These are phyloP conservation scores for Smutsia gigantea DNA, from an alignment of 2,797 vertebrate species.

Conservation along the genomic window DNA sequence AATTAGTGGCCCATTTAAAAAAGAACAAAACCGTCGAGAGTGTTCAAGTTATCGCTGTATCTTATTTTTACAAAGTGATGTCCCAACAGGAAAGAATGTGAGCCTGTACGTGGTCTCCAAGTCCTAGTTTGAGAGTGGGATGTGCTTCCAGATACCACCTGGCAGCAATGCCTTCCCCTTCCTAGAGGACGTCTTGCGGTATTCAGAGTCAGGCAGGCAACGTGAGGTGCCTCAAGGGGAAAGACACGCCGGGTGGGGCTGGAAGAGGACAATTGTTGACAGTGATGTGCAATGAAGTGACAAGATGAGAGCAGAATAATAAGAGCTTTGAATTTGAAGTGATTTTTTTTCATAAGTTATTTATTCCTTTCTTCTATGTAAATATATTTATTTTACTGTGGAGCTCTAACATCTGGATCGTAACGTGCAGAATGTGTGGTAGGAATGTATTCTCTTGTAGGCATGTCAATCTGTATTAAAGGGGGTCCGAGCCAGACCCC, in stretches of 20 bases:
- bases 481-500: slow-evolving; percentile 89
- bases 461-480: slow-evolving; percentile 93
- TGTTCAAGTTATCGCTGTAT: slow-evolving; percentile 31
- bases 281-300: slow-evolving; percentile 89
- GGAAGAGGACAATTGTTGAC: slow-evolving; percentile 72
- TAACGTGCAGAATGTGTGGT: slow-evolving; percentile 99
- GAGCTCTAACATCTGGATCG: slow-evolving; percentile 96
- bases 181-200: not conserved
- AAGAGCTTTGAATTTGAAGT: slow-evolving; percentile 94
- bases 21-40: slow-evolving; percentile 50
- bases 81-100: not conserved
- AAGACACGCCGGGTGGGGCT: slow-evolving; percentile 8
- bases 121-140: not conserved
- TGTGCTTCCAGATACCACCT: slow-evolving; percentile 33
- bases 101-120: not conserved
- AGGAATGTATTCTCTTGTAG: slow-evolving; percentile 95
- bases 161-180: not conserved
- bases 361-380: slow-evolving; percentile 96
- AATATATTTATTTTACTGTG: slow-evolving; percentile 99
- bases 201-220: slow-evolving; percentile 35
- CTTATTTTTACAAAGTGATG: slow-evolving; percentile 23
- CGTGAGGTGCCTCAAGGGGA: not conserved
- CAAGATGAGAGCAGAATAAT: slow-evolving; percentile 90
- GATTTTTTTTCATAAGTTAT: slow-evolving; percentile 94
- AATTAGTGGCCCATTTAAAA: not conserved